These are phyloP conservation scores for Protaetia brevitarsis DNA, from an alignment of 1,140 invertebrate species.

Conservation along the genomic window DNA sequence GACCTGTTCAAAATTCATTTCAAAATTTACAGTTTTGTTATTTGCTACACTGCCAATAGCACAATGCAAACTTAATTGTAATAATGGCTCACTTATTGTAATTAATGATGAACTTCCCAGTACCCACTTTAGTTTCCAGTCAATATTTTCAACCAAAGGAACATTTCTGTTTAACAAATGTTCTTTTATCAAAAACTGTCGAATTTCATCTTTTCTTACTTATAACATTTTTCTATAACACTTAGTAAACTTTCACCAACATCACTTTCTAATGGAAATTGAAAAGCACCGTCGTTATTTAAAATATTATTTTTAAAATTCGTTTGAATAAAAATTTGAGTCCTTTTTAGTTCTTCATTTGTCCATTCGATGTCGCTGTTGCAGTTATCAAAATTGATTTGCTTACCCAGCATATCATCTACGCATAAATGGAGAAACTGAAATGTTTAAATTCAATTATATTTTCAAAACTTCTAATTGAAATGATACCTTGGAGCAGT, in stretches of 20 bases:
- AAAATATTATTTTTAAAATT: conserved; percentile 35
- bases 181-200: conserved; percentile 35
- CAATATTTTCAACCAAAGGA: conserved; percentile 42
- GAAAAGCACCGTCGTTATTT: conserved; percentile 28
- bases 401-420: conserved; percentile 36
- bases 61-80: conserved; percentile 44
- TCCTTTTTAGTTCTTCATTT: conserved; percentile 35
- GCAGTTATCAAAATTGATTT: conserved; percentile 31
- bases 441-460: conserved; percentile 22
- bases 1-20: conserved; percentile 40
- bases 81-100: conserved; percentile 39
- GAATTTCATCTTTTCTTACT: conserved; percentile 41
- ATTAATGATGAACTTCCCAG: conserved; percentile 43
- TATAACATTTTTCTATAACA: conserved; percentile 34
- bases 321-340: conserved; percentile 36
- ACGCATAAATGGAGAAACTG: conserved; percentile 44
- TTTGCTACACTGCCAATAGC: conserved; percentile 19
- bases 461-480: not conserved
- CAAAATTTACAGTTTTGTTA: conserved; percentile 37
- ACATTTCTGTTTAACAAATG: conserved; percentile 32
- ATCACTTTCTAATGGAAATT: conserved; percentile 26
- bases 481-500: not conserved
- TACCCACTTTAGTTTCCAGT: conserved; percentile 48
- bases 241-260: conserved; percentile 26
- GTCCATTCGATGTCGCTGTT: conserved; percentile 40